phyloP scores from a whole-genome alignment of 2,888 invertebrate species.

The Hypomecis punctinalis region DNA sequence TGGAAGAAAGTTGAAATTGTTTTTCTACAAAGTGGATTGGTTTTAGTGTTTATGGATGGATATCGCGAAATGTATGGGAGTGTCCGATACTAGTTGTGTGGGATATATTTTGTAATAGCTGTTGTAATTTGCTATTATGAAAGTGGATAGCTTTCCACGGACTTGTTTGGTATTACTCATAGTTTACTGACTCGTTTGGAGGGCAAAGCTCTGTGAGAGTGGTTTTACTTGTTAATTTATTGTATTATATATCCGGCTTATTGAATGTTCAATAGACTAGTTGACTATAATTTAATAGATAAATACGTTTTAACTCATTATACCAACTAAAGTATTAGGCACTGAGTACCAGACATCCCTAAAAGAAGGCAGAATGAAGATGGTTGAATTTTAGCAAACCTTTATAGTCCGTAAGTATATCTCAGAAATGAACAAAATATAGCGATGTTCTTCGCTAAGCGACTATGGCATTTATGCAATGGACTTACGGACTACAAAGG shows the following conservation, averaged over 20 bases:
- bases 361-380: too few relatives aligned
- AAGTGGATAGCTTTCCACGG: constrained; percentile 29
- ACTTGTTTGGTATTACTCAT: constrained; percentile 18
- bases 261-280: not conserved
- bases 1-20: constrained; percentile 37
- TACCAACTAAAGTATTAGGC: too few relatives aligned
- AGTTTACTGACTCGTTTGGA: constrained; percentile 6
- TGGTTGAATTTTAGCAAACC: too few relatives aligned
- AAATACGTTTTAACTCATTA: too few relatives aligned
- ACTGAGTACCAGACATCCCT: too few relatives aligned
- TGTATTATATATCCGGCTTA: not conserved
- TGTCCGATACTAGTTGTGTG: constrained; percentile 25
- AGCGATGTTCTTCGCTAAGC: too few relatives aligned
- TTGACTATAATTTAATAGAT: too few relatives aligned
- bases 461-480: too few relatives aligned
- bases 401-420: too few relatives aligned
- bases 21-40: constrained; percentile 22
- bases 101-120: constrained; percentile 37
- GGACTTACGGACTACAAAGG: too few relatives aligned
- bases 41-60: constrained; percentile 24
- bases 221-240: too few relatives aligned
- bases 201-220: constrained; percentile 7
- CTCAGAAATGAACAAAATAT: too few relatives aligned
- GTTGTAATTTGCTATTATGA: constrained; percentile 39
- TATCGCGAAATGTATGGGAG: constrained; percentile 24